Evolutionary conservation across 1,140 invertebrate species (phyloP), one percentile per base, ranked within the genome.

Genomic region (Conus ventricosus): DNA sequence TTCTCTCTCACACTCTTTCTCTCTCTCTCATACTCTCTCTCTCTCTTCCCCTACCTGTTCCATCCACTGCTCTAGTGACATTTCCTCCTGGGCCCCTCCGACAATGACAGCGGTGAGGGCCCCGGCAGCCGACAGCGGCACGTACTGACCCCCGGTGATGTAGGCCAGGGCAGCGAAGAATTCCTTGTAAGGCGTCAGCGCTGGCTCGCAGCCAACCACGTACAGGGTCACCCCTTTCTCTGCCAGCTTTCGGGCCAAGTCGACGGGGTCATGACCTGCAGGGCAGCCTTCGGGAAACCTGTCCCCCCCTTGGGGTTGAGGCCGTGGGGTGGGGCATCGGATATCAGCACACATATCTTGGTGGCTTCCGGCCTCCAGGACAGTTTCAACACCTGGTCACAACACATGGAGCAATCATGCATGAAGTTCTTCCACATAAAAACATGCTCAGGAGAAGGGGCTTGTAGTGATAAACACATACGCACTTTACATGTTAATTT

Each of bases 281-380:
- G 92, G 92, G 39, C 90, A 92, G 23, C 92, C 90, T n/a, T 92
- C 86, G 5, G 92, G 91, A 84, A 93, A 92, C 0, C 55, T 57
- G 85, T 93, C 92, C 11, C 76, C 71, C 39, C 39, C 39, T 39
- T 55, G 13, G 75, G n/a, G 10, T 85, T 71, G 7, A 94, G 89
- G 51, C 94, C 93, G 90, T 94, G 94, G 13, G 93, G 93, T 0
- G 93, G 93, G 10, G 93, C 94, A 83, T 94, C 94, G 0, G 92
- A 91, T 7, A 94, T 93, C 23, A 94, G 87, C 7, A 94, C 91
- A 89, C 91, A 92, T 6, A 94, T 93, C 88, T 94, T 94, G 7
- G 94, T 93, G 8, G 94, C 90, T 23, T 93, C 88, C 20, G 88
- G 88, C 67, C 93, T 85, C 94, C 93, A 94, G 27, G 25, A 87